Conservation (phyloP, 2,113 vertebrate species). For the Poeciliopsis turrubarensis region DNA sequence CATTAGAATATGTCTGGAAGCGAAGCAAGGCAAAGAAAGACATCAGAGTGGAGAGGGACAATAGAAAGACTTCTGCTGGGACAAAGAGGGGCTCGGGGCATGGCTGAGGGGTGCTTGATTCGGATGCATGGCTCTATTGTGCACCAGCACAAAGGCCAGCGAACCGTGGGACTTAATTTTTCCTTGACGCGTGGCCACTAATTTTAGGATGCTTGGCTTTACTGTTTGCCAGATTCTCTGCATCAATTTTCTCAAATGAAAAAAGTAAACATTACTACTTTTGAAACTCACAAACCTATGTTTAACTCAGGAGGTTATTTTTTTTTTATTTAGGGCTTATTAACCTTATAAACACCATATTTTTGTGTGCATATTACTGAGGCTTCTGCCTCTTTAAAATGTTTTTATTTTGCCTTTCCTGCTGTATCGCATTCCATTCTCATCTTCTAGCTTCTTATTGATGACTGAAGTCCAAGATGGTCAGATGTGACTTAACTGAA, state of each 20-base stretch:
- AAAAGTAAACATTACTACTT: neutral
- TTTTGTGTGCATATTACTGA: neutral
- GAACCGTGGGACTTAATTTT: conserved; percentile 73
- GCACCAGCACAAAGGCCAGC: conserved; percentile 75
- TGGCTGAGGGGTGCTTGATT: conserved; percentile 65
- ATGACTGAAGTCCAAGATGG: too few species aligned
- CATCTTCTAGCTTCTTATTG: too few species aligned
- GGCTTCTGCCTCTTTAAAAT: too few species aligned
- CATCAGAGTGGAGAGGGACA: conserved; percentile 69
- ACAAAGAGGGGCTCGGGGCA: conserved; percentile 75
- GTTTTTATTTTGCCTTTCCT: too few species aligned
- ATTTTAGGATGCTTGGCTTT: conserved; percentile 63
- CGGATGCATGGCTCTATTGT: conserved; percentile 74
- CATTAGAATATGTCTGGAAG: conserved; percentile 47
- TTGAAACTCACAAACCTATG: neutral
- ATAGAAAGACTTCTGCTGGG: conserved; percentile 53
- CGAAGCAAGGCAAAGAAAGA: conserved; percentile 63
- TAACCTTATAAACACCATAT: neutral
- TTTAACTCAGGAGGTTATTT: neutral
- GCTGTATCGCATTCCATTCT: too few species aligned
- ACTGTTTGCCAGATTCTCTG: conserved; percentile 39
- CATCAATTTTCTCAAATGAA: neutral
- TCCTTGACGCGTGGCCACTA: conserved; percentile 69
- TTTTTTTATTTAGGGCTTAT: neutral
- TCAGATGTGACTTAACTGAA: too few species aligned